These are phyloP conservation scores for Zele albiditarsus DNA, from an alignment of 2,888 invertebrate species.

Conservation along the genomic window DNA sequence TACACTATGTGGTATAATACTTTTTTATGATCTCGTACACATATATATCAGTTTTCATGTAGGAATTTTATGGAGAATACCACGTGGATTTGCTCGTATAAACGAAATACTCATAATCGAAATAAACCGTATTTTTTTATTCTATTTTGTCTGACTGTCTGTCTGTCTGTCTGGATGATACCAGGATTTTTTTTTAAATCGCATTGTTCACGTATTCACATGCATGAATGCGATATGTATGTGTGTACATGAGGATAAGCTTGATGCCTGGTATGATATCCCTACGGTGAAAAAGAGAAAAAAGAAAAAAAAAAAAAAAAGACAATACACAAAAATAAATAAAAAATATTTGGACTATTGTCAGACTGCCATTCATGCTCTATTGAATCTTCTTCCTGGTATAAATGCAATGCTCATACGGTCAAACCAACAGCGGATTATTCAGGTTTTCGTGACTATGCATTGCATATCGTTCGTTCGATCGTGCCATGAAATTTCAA, in stretches of 20 bases:
- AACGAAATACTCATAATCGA: conserved; percentile 9
- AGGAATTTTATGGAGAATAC: conserved; percentile 1
- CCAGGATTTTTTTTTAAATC: not conserved
- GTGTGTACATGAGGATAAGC: not conserved
- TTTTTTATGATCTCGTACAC: not conserved
- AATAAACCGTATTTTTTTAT: not conserved
- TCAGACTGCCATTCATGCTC: not conserved
- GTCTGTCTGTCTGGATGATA: not conserved
- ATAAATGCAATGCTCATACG: not conserved
- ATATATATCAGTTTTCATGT: not conserved
- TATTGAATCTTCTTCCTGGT: not conserved
- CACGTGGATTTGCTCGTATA: not conserved
- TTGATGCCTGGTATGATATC: not conserved
- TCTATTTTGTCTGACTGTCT: not conserved
- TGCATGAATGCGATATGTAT: not conserved
- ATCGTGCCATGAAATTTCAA: conserved; percentile 1
- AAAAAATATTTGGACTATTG: conserved; percentile 4
- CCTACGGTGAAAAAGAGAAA: too few species aligned
- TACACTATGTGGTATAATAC: not conserved
- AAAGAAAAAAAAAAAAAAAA: not conserved
- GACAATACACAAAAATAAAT: not conserved
- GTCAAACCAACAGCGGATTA: conserved; percentile 10
- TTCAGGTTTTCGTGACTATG: conserved; percentile 10
- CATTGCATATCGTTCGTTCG: conserved; percentile 1
- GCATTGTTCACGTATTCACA: not conserved